Conservation (phyloP, 2,888 invertebrate genomes). For the Spicauda simplicius region DNA sequence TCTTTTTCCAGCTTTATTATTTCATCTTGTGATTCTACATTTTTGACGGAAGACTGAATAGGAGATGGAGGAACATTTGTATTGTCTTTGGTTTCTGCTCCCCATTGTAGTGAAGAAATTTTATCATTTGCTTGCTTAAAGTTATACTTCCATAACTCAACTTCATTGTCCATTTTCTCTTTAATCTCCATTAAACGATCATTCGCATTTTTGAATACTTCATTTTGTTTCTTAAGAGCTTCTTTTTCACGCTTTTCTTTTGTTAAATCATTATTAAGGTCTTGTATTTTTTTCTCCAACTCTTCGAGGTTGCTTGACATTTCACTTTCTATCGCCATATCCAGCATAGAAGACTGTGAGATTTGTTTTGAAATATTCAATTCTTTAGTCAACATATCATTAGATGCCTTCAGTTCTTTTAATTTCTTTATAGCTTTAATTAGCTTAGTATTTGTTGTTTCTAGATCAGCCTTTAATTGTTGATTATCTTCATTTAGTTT, state of each 20-base stretch:
- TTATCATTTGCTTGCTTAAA: constrained; percentile 89
- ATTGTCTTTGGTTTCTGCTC: constrained; percentile 55
- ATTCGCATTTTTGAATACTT: constrained; percentile 89
- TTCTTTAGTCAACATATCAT: constrained; percentile 85
- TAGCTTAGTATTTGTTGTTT: constrained; percentile 88
- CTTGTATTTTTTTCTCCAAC: constrained; percentile 87
- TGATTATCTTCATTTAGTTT: constrained; percentile 85
- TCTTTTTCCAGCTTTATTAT: constrained; percentile 73
- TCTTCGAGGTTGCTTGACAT: constrained; percentile 87
- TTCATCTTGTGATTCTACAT: constrained; percentile 57
- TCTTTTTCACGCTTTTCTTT: constrained; percentile 88
- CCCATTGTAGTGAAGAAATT: constrained; percentile 77
- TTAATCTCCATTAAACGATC: constrained; percentile 92
- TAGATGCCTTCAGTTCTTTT: constrained; percentile 91
- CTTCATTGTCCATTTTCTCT: constrained; percentile 91
- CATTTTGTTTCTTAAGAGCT: constrained; percentile 88
- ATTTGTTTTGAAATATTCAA: constrained; percentile 80
- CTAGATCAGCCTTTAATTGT: constrained; percentile 85
- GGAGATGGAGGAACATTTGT: constrained; percentile 3
- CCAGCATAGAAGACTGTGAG: constrained; percentile 86
- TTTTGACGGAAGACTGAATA: constrained; percentile 1
- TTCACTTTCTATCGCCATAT: constrained; percentile 92
- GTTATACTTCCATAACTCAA: constrained; percentile 89
- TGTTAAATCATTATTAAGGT: constrained; percentile 83
- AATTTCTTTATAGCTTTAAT: constrained; percentile 93